These are phyloP conservation scores for Regulus satrapa DNA, from an alignment of 2,113 vertebrate genomes.

Conservation along the genomic window DNA sequence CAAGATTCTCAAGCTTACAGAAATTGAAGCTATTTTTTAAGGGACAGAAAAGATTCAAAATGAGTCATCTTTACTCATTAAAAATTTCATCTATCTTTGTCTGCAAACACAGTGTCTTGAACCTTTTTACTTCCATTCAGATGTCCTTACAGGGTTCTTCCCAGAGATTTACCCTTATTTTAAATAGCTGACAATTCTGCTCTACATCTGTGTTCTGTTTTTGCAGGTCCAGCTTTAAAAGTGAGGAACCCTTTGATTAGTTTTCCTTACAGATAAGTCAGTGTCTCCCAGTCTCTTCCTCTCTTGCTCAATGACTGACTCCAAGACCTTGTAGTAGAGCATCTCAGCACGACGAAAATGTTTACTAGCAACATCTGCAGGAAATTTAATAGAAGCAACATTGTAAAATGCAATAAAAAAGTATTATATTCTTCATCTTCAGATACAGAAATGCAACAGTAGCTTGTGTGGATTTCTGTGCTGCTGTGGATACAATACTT, in stretches of 20 bases:
- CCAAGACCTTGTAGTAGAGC: slow-evolving; percentile 90
- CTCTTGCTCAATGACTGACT: slow-evolving; percentile 87
- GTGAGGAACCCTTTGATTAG: neutral
- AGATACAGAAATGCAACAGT: neutral
- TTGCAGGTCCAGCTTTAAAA: neutral
- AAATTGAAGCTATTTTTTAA: neutral
- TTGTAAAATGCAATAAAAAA: neutral
- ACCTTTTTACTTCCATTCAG: neutral
- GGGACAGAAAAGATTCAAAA: neutral
- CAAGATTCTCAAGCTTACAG: neutral
- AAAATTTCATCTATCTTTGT: neutral
- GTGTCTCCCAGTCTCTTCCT: slow-evolving; percentile 84
- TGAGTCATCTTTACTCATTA: neutral
- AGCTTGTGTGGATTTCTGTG: neutral
- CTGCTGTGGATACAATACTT: neutral
- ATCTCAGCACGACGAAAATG: slow-evolving; percentile 86
- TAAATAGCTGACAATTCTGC: neutral
- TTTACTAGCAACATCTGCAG: slow-evolving; percentile 83
- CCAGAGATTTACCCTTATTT: neutral
- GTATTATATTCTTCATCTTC: neutral
- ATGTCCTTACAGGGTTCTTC: neutral
- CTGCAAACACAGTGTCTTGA: neutral
- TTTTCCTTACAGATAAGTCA: slow-evolving; percentile 87
- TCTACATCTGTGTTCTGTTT: neutral
- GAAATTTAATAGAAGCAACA: neutral